Conservation (phyloP, 2,113 vertebrate genomes). For the Pantherophis guttatus region DNA sequence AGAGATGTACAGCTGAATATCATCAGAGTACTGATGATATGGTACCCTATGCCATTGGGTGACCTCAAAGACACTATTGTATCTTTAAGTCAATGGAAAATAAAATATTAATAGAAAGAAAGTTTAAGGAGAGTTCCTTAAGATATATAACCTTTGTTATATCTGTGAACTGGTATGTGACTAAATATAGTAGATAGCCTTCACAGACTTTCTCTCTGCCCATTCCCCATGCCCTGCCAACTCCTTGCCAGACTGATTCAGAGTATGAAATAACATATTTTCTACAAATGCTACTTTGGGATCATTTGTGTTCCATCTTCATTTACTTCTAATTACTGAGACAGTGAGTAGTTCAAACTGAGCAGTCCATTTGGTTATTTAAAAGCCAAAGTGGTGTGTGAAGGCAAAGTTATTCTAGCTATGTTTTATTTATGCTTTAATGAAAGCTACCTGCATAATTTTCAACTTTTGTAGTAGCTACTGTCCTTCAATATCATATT, state of each 20-base stretch:
- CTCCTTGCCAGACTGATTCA: background rate
- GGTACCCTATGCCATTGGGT: background rate
- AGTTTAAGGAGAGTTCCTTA: background rate
- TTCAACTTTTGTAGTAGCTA: slow-evolving; percentile 38
- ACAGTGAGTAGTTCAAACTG: background rate
- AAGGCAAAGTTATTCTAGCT: slow-evolving; percentile 43
- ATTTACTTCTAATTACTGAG: slow-evolving; percentile 37
- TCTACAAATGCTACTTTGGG: background rate
- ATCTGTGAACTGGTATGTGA: background rate
- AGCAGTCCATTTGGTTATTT: slow-evolving; percentile 20
- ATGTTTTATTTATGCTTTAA: slow-evolving; percentile 52
- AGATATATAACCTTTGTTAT: background rate
- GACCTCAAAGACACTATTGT: background rate
- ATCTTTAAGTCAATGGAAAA: background rate
- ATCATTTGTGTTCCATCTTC: background rate
- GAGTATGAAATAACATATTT: background rate
- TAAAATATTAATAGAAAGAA: background rate
- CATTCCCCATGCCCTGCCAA: background rate
- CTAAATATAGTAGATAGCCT: background rate
- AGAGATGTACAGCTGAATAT: background rate
- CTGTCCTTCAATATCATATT: slow-evolving; percentile 23
- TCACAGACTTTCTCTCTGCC: background rate
- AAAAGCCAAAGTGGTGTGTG: slow-evolving; percentile 46
- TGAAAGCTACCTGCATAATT: slow-evolving; percentile 42
- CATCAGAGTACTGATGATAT: background rate